Percentiles rank a stretch among this genome's conserved stretches.
Conservation (phyloP, 1,140 invertebrate genomes). For the Samia ricini region DNA sequence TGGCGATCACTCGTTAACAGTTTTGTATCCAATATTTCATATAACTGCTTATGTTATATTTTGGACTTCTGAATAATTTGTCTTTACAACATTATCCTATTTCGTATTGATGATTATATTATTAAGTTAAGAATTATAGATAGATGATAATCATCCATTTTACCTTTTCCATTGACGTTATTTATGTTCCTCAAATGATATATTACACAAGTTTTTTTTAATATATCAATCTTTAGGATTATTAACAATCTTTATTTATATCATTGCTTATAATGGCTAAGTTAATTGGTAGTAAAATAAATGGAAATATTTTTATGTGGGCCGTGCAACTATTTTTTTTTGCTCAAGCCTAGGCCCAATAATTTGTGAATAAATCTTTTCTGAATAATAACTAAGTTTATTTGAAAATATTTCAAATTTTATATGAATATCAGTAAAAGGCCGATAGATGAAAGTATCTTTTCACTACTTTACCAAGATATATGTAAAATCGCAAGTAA, state of each 20-base stretch:
- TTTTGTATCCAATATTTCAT: constrained; percentile 33
- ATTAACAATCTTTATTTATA: background rate
- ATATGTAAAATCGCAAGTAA: too few species aligned
- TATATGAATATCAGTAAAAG: too few species aligned
- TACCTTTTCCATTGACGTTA: background rate
- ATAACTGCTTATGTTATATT: constrained; percentile 29
- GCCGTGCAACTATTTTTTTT: too few species aligned
- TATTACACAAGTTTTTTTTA: background rate
- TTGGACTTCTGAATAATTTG: constrained; percentile 32
- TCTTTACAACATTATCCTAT: constrained; percentile 5
- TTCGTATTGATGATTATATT: background rate
- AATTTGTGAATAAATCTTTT: too few species aligned
- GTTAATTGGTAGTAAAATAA: background rate
- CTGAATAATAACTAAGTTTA: too few species aligned
- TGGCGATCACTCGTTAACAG: constrained; percentile 33
- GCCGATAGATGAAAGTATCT: too few species aligned
- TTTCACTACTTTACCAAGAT: too few species aligned
- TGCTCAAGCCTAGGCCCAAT: too few species aligned
- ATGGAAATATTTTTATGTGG: background rate
- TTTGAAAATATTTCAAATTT: too few species aligned
- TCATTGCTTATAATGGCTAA: background rate
- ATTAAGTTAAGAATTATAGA: background rate
- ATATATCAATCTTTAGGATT: background rate
- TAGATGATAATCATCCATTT: background rate
- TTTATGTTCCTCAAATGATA: background rate